These are phyloP conservation scores for Ornithorhynchus anatinus DNA, from an alignment of 2,113 vertebrate genomes.

Conservation along the genomic window DNA sequence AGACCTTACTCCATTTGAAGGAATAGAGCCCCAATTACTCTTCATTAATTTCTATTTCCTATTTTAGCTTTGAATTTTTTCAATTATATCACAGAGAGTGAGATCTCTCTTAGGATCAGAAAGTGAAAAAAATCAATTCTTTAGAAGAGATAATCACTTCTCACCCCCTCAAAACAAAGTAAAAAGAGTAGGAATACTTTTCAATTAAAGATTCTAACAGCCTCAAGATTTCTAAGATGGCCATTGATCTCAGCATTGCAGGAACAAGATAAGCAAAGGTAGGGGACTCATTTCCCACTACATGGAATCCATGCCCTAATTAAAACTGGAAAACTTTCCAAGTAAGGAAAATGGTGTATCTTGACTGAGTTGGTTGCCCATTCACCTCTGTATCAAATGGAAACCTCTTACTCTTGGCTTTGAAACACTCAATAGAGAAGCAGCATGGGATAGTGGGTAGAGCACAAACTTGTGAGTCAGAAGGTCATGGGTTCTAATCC, in stretches of 20 bases:
- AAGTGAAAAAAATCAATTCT: constrained; percentile 29
- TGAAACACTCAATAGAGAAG: too few relatives aligned
- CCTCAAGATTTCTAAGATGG: constrained; percentile 54
- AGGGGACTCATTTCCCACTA: constrained; percentile 39
- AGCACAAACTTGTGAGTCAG: too few relatives aligned
- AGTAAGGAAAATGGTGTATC: constrained; percentile 23
- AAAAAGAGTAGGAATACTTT: constrained; percentile 55
- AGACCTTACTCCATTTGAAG: constrained; percentile 25
- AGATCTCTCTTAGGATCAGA: constrained; percentile 52
- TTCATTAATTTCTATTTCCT: constrained; percentile 41
- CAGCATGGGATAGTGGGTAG: too few relatives aligned
- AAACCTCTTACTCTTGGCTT: too few relatives aligned
- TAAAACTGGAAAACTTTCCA: not conserved
- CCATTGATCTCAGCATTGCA: constrained; percentile 37
- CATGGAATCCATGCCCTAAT: constrained; percentile 17
- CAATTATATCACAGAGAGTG: constrained; percentile 61
- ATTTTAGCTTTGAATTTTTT: constrained; percentile 47
- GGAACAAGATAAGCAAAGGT: constrained; percentile 44
- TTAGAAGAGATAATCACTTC: constrained; percentile 47
- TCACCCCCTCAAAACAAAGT: constrained; percentile 42
- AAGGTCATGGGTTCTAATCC: too few relatives aligned
- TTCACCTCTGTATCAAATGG: too few relatives aligned
- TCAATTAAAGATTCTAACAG: constrained; percentile 54
- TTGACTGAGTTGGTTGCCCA: too few relatives aligned
- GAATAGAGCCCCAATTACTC: constrained; percentile 19